Conservation (phyloP, 1,140 invertebrate species). For the Zeugodacus cucurbitae region DNA sequence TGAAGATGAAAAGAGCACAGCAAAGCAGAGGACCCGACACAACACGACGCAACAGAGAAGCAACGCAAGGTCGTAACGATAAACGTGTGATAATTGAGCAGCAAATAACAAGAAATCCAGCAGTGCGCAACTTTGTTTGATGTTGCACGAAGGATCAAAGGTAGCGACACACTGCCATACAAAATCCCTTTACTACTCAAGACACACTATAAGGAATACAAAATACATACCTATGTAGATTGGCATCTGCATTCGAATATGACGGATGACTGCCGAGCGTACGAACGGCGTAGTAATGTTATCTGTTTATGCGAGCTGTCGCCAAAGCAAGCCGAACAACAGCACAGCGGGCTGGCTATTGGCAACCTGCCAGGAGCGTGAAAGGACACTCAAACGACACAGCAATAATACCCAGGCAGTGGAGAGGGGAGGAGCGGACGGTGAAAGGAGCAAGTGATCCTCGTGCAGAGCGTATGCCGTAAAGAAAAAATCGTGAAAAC, state of each 20-base stretch:
- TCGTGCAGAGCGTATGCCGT: slow-evolving; percentile 30
- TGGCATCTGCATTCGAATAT: neutral
- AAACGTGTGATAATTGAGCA: slow-evolving; percentile 38
- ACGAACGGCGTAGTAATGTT: neutral
- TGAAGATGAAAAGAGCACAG: neutral
- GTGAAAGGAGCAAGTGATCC: neutral
- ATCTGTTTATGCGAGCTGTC: slow-evolving; percentile 8
- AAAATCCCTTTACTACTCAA: neutral
- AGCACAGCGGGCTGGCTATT: neutral
- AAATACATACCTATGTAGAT: neutral
- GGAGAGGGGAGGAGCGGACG: neutral
- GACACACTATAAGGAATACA: neutral
- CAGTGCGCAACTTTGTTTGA: neutral
- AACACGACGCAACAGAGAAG: neutral
- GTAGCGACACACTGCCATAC: neutral
- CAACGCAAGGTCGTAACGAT: slow-evolving; percentile 28
- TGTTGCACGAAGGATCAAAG: slow-evolving; percentile 29
- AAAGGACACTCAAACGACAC: slow-evolving; percentile 24
- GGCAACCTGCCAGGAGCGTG: slow-evolving; percentile 11
- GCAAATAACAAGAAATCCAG: slow-evolving; percentile 28
- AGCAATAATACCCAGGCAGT: neutral
- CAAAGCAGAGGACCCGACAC: neutral
- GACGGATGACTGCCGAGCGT: neutral
- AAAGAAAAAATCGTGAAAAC: neutral
- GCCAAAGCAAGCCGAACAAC: neutral